phyloP scores from a whole-genome alignment of 2,113 vertebrate species.

The Tragelaphus buxtoni region DNA sequence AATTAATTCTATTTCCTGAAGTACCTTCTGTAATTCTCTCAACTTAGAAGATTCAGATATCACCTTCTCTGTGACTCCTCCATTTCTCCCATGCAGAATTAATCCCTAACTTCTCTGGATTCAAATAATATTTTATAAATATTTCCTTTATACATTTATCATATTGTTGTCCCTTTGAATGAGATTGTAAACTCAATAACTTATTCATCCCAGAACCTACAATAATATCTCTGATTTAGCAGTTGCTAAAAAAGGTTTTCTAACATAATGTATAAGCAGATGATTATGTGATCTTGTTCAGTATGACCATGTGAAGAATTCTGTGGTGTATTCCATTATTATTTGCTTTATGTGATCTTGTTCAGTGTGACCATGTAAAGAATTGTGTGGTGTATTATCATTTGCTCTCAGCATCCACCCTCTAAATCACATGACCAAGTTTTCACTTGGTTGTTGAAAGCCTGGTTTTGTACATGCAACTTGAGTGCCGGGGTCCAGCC shows the following conservation, averaged over 20 bases:
- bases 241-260: background rate
- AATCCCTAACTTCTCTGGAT: background rate
- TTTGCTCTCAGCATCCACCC: background rate
- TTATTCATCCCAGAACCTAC: no score
- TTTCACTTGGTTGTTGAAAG: background rate
- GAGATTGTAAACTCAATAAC: background rate
- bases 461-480: background rate
- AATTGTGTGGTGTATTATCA: background rate
- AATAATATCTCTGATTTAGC: background rate
- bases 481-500: no score
- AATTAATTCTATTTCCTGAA: background rate
- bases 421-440: background rate
- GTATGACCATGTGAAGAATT: background rate
- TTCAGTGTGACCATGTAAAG: background rate
- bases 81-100: background rate
- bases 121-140: background rate
- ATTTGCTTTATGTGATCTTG: background rate
- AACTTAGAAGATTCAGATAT: background rate
- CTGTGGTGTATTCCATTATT: background rate
- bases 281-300: background rate
- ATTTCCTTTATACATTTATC: background rate
- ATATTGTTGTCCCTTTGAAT: background rate
- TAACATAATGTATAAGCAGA: background rate
- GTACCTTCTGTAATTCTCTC: background rate
- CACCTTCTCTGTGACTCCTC: background rate